Evolutionary conservation across 2,113 vertebrate species (phyloP), one percentile per base, ranked within the genome.

Genomic region (Microcebus lehilahytsara): DNA sequence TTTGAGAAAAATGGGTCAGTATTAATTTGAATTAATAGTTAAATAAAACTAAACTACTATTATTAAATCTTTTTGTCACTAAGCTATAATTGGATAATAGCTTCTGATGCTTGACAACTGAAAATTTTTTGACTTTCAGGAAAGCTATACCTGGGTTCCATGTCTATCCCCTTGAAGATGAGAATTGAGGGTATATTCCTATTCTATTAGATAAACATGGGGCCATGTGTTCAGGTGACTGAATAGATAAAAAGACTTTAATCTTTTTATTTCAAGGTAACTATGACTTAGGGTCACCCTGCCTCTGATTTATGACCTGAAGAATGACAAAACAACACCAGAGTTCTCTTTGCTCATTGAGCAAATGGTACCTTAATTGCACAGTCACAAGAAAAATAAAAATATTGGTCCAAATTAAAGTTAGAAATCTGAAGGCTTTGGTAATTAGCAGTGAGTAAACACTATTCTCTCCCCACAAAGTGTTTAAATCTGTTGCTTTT

Each of bases 311-410:
- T 85, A 71, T 95, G 72, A 58, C 37, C 25, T 81, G 25, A 80
- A 83, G 23, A 40, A 72, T 95, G 53, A 85, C 58, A 81, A 66
- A 94, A 88, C 14, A 7, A 40, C 22, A 11, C n/a, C 17, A 88
- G 85, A 92, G 12, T 40, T 89, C 91, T 78, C 27, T 89, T 72
- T 84, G 71, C 25, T 95, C 66, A 94, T 22, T 85, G 81, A 85
- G 27, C 74, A 91, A 97, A 81, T 58, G 49, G 37, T 75, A 91
- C 66, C 77, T 88, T 96, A 85, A 91, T 81, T 94, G 16, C 22
- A 30, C 30, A 96, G 78, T 94, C 40, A 25, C 30, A 78, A 58
- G 20, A 49, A 91, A 51, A 22, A 87, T 78, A 23, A 64, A 96
- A 86, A 42, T 62, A 86, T 34, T 79, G 9, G 32, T 93, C 32